Percentiles rank a stretch among this genome's conserved stretches.
Evolutionary conservation across 2,113 vertebrate genomes (phyloP).

Genomic region (Genyomyrus donnyi): DNA sequence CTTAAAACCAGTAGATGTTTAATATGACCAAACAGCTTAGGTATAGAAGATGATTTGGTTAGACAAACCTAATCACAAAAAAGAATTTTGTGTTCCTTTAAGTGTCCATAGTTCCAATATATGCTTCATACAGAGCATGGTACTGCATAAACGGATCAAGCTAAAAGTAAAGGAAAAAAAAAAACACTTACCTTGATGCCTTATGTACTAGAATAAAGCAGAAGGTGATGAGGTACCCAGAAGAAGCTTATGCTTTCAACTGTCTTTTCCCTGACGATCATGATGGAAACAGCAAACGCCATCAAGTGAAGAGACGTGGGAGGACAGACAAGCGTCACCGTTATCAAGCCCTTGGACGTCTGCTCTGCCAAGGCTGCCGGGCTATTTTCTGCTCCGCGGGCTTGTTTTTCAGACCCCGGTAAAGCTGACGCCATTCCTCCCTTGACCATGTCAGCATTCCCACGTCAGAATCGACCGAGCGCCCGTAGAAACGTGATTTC

Average conservation of each 20-base stretch:
- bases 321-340: slow-evolving; percentile 10
- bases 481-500: not conserved
- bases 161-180: not conserved
- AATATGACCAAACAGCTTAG: not conserved
- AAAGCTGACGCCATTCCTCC: not conserved
- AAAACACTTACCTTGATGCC: not conserved
- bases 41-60: not conserved
- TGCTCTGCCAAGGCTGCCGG: slow-evolving; percentile 38
- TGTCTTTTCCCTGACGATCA: not conserved
- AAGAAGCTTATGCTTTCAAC: not conserved
- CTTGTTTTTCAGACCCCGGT: slow-evolving; percentile 9
- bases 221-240: not conserved
- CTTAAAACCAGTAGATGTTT: not conserved
- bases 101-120: not conserved
- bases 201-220: not conserved
- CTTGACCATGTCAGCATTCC: not conserved
- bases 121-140: not conserved
- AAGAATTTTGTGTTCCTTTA: not conserved
- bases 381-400: slow-evolving; percentile 7
- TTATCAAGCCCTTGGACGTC: slow-evolving; percentile 44
- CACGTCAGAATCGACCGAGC: not conserved
- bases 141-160: not conserved
- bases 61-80: not conserved
- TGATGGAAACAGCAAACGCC: not conserved
- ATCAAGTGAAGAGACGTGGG: not conserved